Conservation (phyloP, 2,888 invertebrate genomes). For the Creontiades dilutus region DNA sequence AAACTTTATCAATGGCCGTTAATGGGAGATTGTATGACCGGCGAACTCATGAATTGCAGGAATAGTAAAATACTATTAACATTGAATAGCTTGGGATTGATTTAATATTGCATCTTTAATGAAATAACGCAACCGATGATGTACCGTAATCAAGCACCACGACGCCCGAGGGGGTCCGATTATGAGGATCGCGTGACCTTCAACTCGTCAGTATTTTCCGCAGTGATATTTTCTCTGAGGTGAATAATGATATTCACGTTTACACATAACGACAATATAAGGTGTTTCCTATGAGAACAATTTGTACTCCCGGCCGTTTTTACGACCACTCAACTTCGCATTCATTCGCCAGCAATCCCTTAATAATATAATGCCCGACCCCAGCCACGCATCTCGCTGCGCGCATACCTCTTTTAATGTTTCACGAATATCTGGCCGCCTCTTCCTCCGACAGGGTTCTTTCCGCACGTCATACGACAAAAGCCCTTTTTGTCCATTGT, state of each 20-base stretch:
- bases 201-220: neutral
- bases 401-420: slow-evolving; percentile 29
- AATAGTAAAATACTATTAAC: too few relatives aligned
- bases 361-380: neutral
- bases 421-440: neutral
- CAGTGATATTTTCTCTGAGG: neutral
- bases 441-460: neutral
- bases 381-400: slow-evolving; percentile 3
- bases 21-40: too few relatives aligned
- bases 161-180: neutral
- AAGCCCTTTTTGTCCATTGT: neutral
- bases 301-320: neutral
- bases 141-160: neutral
- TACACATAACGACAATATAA: slow-evolving; percentile 16
- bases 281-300: slow-evolving; percentile 32
- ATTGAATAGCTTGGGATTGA: too few relatives aligned
- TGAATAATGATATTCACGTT: slow-evolving; percentile 27
- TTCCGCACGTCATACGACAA: neutral
- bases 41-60: too few relatives aligned
- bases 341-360: slow-evolving; percentile 10
- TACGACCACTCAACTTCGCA: slow-evolving; percentile 39
- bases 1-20: too few relatives aligned
- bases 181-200: neutral
- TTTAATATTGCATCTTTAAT: too few relatives aligned
- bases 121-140: neutral